Conservation (phyloP, 2,113 vertebrate genomes). For the Cephalopholis sonnerati region DNA sequence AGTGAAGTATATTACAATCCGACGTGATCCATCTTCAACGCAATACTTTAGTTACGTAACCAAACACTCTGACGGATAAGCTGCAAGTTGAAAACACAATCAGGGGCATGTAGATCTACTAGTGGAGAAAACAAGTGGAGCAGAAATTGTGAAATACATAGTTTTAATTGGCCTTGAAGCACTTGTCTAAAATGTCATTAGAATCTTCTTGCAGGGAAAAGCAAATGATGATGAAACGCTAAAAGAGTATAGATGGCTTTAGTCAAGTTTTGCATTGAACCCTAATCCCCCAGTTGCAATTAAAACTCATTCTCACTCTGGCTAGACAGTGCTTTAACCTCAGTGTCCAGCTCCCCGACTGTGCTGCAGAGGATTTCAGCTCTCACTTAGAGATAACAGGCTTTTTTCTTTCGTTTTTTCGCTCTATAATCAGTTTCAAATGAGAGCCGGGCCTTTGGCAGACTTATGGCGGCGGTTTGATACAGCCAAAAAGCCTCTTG, state of each 20-base stretch:
- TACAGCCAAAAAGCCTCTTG: constrained; percentile 72
- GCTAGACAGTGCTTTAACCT: constrained; percentile 40
- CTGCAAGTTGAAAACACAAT: background rate
- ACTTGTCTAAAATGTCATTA: constrained; percentile 12
- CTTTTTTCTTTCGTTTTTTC: constrained; percentile 41
- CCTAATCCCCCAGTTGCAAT: constrained; percentile 35
- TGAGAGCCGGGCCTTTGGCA: constrained; percentile 69
- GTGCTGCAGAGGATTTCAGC: constrained; percentile 35
- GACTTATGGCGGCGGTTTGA: constrained; percentile 63
- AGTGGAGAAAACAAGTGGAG: background rate
- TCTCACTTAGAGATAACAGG: constrained; percentile 62
- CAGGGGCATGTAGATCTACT: background rate
- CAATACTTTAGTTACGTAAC: too few species aligned
- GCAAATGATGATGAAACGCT: constrained; percentile 37
- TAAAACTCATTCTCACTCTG: constrained; percentile 38
- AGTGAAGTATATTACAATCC: too few species aligned
- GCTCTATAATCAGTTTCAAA: constrained; percentile 75
- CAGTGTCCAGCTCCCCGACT: constrained; percentile 30
- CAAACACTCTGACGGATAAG: background rate
- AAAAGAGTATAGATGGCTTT: constrained; percentile 20
- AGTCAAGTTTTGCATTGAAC: constrained; percentile 35
- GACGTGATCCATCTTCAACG: background rate
- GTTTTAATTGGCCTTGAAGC: background rate
- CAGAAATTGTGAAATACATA: background rate
- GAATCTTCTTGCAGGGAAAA: constrained; percentile 19